A percentile compares a stretch with the other conserved stretches of the same genome.
These are phyloP conservation scores for Meta bourneti DNA, from an alignment of 2,888 invertebrate species.

Conservation along the genomic window DNA sequence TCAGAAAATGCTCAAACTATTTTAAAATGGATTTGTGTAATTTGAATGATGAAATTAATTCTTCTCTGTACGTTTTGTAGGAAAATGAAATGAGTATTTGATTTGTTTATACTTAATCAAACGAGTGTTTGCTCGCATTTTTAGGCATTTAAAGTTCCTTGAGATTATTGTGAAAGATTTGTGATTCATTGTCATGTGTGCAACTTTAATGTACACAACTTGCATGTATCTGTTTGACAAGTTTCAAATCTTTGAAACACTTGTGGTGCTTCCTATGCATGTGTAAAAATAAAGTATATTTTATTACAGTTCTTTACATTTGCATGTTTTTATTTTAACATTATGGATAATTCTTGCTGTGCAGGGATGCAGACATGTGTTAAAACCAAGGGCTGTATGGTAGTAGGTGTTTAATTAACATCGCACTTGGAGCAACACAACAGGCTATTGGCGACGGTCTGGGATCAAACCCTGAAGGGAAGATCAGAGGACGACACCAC, in stretches of 20 bases:
- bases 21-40: not conserved
- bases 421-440: too few species aligned
- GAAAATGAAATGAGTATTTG: not conserved
- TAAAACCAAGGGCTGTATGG: too few species aligned
- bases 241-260: slow-evolving; percentile 12
- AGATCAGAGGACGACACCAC: too few species aligned
- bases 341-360: too few species aligned
- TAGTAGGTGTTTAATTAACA: too few species aligned
- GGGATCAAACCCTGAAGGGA: too few species aligned
- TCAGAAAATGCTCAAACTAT: not conserved
- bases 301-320: not conserved
- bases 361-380: too few species aligned
- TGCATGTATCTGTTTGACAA: not conserved
- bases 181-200: not conserved
- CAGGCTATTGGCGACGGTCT: too few species aligned
- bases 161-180: not conserved
- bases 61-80: too few species aligned
- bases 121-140: not conserved
- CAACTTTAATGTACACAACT: not conserved
- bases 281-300: slow-evolving; percentile 18
- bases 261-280: slow-evolving; percentile 29
- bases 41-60: not conserved
- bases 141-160: not conserved
- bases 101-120: not conserved
- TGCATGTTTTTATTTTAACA: too few species aligned